Evolutionary conservation across 2,113 vertebrate species (phyloP), one percentile per base, ranked within the genome.

Genomic region (Ictalurus punctatus): DNA sequence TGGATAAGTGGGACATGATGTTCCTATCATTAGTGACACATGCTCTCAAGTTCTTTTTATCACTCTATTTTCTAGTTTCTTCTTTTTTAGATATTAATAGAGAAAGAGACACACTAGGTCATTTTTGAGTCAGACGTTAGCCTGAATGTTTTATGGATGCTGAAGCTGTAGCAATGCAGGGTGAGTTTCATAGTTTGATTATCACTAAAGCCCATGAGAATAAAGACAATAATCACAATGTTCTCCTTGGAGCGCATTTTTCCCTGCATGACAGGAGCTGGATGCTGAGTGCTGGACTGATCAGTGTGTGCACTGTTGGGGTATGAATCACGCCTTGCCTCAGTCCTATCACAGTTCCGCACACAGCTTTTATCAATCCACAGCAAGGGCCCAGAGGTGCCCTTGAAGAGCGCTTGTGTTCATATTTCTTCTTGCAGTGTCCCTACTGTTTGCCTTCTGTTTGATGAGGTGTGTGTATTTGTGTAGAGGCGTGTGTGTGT

Each of bases 11-110:
- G 92, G 93, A 91, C 91, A 88, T 88, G 87, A 86, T 90, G 91
- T 90, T 95, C 93, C 93, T 93, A 92, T 92, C 91, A 93, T 93
- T 92, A 92, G 58, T 92, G 93, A 94, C 94, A 94, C 92, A 90
- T 93, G 92, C 52, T 86, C 40, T 73, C 34, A 67, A 37, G 30
- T 84, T 83, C 69, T 86, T 83, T 69, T 79, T 82, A 54, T 44
- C 61, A 81, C 89, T 81, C 76, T 65, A 48, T 79, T 52, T 30
- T 19, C 52, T 40, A 23, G 52, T 14, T 83, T 73, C 71, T 74
- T 59, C 52, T 37, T 67, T 58, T 71, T 23, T 2, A 40, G 34
- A 79, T 63, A 65, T 76, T 19, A 14, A 69, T 56, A 67, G 12
- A 79, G 25, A 65, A 16, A 54, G 40, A 34, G 40, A 63, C 5